These are phyloP conservation scores for Anguilla megastoma DNA, from an alignment of 2,797 vertebrate genomes.

Conservation along the genomic window DNA sequence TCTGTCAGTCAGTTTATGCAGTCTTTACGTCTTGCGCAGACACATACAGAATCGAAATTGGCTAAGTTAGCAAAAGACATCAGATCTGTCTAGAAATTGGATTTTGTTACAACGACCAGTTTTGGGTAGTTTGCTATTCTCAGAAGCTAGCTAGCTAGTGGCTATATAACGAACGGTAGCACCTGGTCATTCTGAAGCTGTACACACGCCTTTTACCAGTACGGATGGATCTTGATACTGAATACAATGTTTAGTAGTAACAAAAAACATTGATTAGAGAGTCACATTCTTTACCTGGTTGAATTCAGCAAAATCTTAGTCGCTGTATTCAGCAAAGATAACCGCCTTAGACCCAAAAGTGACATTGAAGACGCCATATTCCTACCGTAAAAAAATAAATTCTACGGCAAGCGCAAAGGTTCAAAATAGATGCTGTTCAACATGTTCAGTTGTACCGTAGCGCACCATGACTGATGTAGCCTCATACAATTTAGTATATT, in stretches of 20 bases:
- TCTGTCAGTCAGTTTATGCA: background rate
- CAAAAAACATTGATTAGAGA: background rate
- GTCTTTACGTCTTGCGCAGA: background rate
- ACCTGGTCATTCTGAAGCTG: background rate
- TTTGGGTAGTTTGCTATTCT: background rate
- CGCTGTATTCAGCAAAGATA: slow-evolving; percentile 60
- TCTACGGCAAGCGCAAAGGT: slow-evolving; percentile 20
- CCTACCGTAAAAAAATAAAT: background rate
- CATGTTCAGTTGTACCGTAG: background rate
- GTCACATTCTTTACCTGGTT: slow-evolving; percentile 65
- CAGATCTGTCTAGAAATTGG: background rate
- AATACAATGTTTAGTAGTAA: background rate
- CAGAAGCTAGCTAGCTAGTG: background rate
- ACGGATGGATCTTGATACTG: background rate
- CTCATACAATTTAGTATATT: background rate
- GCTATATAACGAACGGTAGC: background rate
- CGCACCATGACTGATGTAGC: background rate
- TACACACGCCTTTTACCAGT: background rate
- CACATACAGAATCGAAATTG: background rate
- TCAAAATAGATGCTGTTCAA: background rate
- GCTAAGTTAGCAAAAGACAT: background rate
- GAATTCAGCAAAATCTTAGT: slow-evolving; percentile 61
- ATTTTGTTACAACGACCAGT: too few species aligned
- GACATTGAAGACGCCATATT: slow-evolving; percentile 79
- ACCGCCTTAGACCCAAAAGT: slow-evolving; percentile 69